Evolutionary conservation across 2,797 vertebrate genomes (phyloP), one percentile per base, ranked within the genome.

Genomic region (Streptopelia turtur): DNA sequence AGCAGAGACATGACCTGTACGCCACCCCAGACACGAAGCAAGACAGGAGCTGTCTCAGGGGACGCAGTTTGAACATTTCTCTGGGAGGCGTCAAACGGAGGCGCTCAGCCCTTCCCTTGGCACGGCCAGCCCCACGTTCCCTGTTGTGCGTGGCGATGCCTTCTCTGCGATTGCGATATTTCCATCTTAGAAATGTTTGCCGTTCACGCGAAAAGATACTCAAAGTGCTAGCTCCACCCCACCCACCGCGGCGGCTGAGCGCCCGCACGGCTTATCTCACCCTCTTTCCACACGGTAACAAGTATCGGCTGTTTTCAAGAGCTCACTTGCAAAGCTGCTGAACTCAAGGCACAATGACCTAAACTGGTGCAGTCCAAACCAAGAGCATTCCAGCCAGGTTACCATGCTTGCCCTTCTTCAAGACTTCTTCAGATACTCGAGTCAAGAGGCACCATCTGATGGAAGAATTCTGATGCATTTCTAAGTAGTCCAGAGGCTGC

Each of bases 111-210:
- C 53, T 83, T 43, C 79, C 63, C 27, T 66, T 60, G 72, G 64
- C 39, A 23, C 1, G 11, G 57, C 24, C 11, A 12, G 12, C 5
- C 14, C 50, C 10, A 11, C 8, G 21, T 28, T 74, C 85, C 81
- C 70, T 33, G 53, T 0, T 57, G 55, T 11, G 41, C 3, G 11
- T 3, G 3, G 53, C 21, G 57, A 81, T 7, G 23, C 1, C 5
- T 78, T 60, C 43, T 75, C 65, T 33, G 24, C 0, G 0, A 69
- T 1, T 64, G 33, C 1, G 15, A 7, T 60, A 79, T 39, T 83
- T 89, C 27, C 60, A 50, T 35, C 45, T 84, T 25, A 22, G 23
- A 27, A 65, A 33, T 52, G 86, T 71, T 47, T 72, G 15, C 35
- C 23, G 69, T 45, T 79, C 23, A 8, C 0, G 2, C 50, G 31